These are phyloP conservation scores for Alexandromys fortis DNA, from an alignment of 2,113 vertebrate species.

Conservation along the genomic window DNA sequence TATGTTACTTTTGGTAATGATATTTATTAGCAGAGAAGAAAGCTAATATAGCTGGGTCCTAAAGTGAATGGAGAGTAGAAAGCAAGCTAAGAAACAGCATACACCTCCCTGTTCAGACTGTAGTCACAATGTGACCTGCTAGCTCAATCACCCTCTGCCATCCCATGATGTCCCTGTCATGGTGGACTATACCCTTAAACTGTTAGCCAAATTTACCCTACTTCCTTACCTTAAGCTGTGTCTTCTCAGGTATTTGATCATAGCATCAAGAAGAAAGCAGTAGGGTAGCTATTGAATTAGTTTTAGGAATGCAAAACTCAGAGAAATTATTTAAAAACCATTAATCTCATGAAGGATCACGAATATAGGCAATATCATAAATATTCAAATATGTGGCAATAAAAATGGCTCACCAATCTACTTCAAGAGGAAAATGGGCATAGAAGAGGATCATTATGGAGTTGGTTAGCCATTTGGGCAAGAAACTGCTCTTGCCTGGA, in stretches of 20 bases:
- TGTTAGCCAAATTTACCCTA: not conserved
- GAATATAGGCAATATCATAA: not conserved
- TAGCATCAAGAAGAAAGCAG: not conserved
- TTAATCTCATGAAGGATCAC: not conserved
- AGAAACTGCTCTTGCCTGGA: no score
- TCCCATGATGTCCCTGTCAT: not conserved
- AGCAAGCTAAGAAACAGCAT: not conserved
- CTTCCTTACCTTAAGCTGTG: not conserved
- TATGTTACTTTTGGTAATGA: not conserved
- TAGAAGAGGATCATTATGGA: no score
- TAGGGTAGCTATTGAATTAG: not conserved
- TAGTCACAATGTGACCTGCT: not conserved
- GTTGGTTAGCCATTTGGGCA: no score
- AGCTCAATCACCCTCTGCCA: not conserved
- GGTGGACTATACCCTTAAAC: not conserved
- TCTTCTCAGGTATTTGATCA: not conserved
- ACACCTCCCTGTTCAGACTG: not conserved
- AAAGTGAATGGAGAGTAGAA: not conserved
- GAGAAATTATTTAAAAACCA: constrained; percentile 29
- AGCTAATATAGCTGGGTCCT: not conserved
- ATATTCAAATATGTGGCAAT: not conserved
- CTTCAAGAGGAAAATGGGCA: no score
- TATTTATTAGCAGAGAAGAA: not conserved
- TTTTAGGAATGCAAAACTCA: not conserved
- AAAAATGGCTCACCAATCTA: no score